Base-by-base conservation (phyloP, 23 tunicate species). In the Trididemnum nubilum region DNA sequence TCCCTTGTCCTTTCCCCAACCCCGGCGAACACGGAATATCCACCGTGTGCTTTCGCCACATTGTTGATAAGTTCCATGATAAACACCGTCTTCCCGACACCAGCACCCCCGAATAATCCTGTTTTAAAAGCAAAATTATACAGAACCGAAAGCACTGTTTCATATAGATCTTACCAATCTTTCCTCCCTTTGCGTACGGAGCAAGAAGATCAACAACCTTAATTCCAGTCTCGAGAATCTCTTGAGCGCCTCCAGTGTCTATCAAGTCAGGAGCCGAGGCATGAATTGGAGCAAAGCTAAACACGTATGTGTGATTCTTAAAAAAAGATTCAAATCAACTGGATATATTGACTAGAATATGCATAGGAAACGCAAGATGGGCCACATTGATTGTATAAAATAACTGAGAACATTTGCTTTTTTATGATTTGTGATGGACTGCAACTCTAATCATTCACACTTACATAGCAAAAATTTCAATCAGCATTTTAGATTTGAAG, bases 21-120 rank as follows among this genome's bases (percentile, higher is more conserved):
- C 34, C 99, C 99, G 83, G 99, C 99, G 57, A 96, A 96, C 64
- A 96, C 99, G n/a, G 99, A 96, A 80, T 96, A 96, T 87, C 99
- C 99, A 75, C 99, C 99, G 79, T 96, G 99, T 60, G 99, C 99
- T 39, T 96, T 96, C 70, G 99, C 99, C 35, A 96, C 97, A 75
- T 96, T 96, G 94, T 96, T 96, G 49, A 96, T 96, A 82, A 96
- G 90, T 81, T 96, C 99, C 99, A 96, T 96, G 71, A 96, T 96
- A 70, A 96, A 96, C 52, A 96, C 99, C 44, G 99, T 96, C 83
- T 96, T 96, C 71, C 99, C 99, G 35, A 96, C 99, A 80, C 99
- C 99, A 44, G 99, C 99, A 71, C 99, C 99, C 39, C 99, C 99
- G 83, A 96, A 96, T 33, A 96, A 71, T 34, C 97, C 93, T 88